Evolutionary conservation across 2,888 invertebrate genomes (phyloP).

Genomic region (Lacanobia oleracea): DNA sequence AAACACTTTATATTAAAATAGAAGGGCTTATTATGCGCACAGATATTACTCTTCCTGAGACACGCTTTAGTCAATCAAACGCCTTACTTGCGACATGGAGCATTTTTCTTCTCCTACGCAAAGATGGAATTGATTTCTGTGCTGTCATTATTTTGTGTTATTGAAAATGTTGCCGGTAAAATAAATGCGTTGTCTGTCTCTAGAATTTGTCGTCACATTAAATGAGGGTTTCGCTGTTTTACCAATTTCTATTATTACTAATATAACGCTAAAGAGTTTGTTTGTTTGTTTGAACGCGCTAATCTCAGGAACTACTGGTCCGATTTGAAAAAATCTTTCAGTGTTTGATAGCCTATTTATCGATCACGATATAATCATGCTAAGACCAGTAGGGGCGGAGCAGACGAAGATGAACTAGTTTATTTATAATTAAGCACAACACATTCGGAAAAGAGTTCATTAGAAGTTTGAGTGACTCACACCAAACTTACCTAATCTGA

Average conservation of each 20-base stretch:
- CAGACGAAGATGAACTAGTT: too few species aligned
- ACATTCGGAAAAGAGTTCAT: background rate
- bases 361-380: too few species aligned
- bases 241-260: too few species aligned
- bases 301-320: too few species aligned
- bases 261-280: too few species aligned
- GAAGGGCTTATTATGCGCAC: constrained; percentile 79
- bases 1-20: constrained; percentile 88
- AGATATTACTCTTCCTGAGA: constrained; percentile 72
- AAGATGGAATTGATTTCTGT: constrained; percentile 37
- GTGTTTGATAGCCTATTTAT: too few species aligned
- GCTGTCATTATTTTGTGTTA: constrained; percentile 15
- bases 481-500: background rate
- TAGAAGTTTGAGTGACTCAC: background rate
- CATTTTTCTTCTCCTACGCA: constrained; percentile 54
- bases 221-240: background rate
- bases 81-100: constrained; percentile 52
- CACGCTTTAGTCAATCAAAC: constrained; percentile 74
- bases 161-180: constrained; percentile 5
- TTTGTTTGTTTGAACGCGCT: too few species aligned
- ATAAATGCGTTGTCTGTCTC: background rate
- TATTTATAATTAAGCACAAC: background rate
- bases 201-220: background rate
- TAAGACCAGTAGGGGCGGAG: too few species aligned
- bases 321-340: too few species aligned